A percentile compares a stretch with the other conserved stretches of the same genome.
Conservation (phyloP, 2,797 vertebrate species). For the Sebastes aleutianus region DNA sequence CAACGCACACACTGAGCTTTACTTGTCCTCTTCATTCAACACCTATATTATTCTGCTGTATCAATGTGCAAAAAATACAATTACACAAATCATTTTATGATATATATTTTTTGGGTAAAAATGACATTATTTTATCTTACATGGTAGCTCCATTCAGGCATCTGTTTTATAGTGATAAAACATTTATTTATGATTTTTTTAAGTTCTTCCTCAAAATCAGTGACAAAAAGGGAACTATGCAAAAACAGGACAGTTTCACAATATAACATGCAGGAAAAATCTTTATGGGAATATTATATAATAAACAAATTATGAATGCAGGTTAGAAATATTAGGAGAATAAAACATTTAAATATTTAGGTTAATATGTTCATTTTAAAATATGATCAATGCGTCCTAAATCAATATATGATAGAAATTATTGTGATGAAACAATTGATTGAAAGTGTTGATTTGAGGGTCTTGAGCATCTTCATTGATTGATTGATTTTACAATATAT, state of each 20-base stretch:
- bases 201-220: background rate
- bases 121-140: background rate
- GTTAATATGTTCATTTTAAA: background rate
- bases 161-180: background rate
- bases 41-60: background rate
- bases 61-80: background rate
- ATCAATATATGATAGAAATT: background rate
- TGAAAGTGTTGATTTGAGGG: background rate
- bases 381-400: background rate
- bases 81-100: background rate
- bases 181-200: background rate
- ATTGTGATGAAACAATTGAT: background rate
- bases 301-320: background rate
- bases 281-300: background rate
- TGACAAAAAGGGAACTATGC: background rate
- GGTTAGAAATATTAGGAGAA: background rate
- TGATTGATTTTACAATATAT: background rate
- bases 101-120: background rate
- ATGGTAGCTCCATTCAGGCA: background rate
- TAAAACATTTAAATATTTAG: background rate
- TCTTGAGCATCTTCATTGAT: background rate
- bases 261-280: background rate
- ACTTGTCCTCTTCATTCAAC: slow-evolving; percentile 8
- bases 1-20: slow-evolving; percentile 77
- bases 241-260: background rate